phyloP scores from a whole-genome alignment of 2,113 vertebrate species.

The Notothenia rossii region DNA sequence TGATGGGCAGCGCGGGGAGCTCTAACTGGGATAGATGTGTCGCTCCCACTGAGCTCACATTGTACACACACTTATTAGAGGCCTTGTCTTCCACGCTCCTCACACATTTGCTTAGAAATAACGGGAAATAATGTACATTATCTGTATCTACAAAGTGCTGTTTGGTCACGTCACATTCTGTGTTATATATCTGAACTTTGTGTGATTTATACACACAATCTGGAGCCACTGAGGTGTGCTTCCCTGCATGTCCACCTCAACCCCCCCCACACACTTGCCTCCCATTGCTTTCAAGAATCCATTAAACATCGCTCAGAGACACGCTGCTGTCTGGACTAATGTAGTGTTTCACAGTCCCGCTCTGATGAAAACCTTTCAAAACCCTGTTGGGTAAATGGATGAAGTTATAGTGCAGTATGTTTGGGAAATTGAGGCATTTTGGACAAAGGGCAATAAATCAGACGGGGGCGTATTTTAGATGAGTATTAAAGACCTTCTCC shows the following conservation, averaged over 20 bases:
- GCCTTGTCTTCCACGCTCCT: not conserved
- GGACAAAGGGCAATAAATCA: not conserved
- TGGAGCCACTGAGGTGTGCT: not conserved
- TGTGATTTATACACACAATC: not conserved
- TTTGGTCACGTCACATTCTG: not conserved
- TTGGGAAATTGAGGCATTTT: not conserved
- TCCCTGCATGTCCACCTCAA: not conserved
- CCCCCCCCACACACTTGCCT: not conserved
- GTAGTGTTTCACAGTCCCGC: conserved; percentile 24
- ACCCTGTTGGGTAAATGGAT: conserved; percentile 10
- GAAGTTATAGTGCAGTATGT: not conserved
- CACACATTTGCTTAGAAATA: not conserved
- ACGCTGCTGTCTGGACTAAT: conserved; percentile 18
- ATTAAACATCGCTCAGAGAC: conserved; percentile 50
- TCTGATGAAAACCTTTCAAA: conserved; percentile 43
- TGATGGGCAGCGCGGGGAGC: conserved; percentile 63
- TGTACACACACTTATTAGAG: not conserved
- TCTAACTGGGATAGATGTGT: conserved; percentile 45
- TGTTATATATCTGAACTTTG: not conserved
- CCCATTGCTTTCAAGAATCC: conserved; percentile 21
- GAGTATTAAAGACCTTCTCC: too few species aligned
- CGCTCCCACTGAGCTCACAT: conserved; percentile 34
- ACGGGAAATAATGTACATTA: not conserved
- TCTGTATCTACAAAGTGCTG: not conserved
- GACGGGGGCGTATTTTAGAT: not conserved